Percentiles rank a stretch among this genome's conserved stretches.
phyloP scores from a whole-genome alignment of 2,113 vertebrate genomes.

The Saguinus imperator region DNA sequence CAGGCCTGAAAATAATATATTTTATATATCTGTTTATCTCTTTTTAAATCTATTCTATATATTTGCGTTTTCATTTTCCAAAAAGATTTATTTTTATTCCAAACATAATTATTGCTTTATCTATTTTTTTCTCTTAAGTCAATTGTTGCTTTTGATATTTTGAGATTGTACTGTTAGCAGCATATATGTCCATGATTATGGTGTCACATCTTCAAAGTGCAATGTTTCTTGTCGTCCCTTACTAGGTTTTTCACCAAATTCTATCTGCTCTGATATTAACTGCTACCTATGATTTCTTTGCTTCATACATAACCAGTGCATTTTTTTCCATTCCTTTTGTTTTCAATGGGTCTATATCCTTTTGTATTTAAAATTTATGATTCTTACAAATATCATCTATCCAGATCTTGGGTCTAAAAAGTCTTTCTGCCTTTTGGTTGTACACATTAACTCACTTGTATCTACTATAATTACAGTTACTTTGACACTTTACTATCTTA shows the following conservation, averaged over 20 bases:
- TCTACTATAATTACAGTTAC: neutral
- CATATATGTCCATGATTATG: neutral
- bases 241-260: constrained; percentile 10
- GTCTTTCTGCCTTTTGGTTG: neutral
- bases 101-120: neutral
- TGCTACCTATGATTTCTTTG: neutral
- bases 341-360: neutral
- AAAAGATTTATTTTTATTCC: neutral
- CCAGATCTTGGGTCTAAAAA: neutral
- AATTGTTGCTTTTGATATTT: constrained; percentile 18
- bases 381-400: neutral
- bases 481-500: neutral
- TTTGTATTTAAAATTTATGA: neutral
- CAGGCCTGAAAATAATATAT: neutral
- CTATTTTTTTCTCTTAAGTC: neutral
- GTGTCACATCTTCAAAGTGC: neutral
- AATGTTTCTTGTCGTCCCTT: neutral
- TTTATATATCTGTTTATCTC: neutral
- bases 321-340: constrained; percentile 15
- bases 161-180: neutral
- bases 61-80: neutral
- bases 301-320: neutral
- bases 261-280: neutral
- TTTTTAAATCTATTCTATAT: neutral
- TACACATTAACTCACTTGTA: neutral